A percentile compares a stretch with the other conserved stretches of the same genome.
Conservation (phyloP, 92 coral and sea anemone species). For the Epizoanthus fatuus region DNA sequence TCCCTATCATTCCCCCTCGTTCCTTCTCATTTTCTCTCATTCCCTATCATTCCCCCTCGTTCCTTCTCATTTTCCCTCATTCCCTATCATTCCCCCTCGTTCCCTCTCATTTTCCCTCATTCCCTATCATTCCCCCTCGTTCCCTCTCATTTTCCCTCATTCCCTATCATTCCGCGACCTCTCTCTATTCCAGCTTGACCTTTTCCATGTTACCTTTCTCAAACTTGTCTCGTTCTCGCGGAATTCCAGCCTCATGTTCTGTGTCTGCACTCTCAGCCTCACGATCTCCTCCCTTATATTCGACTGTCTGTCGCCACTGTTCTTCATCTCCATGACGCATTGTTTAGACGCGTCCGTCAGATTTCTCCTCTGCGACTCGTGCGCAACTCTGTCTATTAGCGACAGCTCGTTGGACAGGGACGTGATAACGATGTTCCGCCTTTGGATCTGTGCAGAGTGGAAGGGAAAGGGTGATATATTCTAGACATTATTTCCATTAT, state of each 20-base stretch:
- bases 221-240: conserved; percentile 74
- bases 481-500: too few species aligned
- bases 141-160: too few species aligned
- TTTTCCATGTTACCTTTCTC: conserved; percentile 72
- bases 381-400: conserved; percentile 71
- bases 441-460: conserved; percentile 51
- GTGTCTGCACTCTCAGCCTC: conserved; percentile 32
- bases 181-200: too few species aligned
- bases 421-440: conserved; percentile 62
- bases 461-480: too few species aligned
- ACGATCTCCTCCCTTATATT: conserved; percentile 71
- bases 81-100: too few species aligned
- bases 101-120: too few species aligned
- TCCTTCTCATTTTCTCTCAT: too few species aligned
- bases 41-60: too few species aligned
- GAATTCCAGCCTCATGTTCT: conserved; percentile 56
- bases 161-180: too few species aligned
- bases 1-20: too few species aligned
- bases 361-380: conserved; percentile 75
- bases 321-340: conserved; percentile 67
- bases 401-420: conserved; percentile 67
- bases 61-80: too few species aligned
- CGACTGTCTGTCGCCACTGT: conserved; percentile 46
- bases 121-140: too few species aligned
- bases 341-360: conserved; percentile 79